Evolutionary conservation across 1,140 invertebrate species (phyloP), one percentile per base, ranked within the genome.

Genomic region (Drosophila insularis): DNA sequence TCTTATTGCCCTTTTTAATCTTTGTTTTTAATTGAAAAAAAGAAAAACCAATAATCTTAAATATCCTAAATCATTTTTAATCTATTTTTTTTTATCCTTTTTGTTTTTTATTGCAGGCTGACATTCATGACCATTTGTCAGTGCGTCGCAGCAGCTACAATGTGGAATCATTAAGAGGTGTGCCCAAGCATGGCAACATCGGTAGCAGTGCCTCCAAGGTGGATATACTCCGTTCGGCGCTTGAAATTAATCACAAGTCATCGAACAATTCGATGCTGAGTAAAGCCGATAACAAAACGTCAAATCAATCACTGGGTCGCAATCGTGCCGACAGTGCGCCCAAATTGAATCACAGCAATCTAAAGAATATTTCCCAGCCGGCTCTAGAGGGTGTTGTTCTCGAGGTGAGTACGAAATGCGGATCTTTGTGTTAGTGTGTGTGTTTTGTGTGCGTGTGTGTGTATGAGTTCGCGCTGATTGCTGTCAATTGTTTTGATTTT

Each of bases 141-240:
- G 89, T 90, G 77, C 89, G 91, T 35, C 89, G 91, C 46, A 92
- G 91, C 81, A 92, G 91, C 71, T 92, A 92, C 72, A 92, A 92
- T 63, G 90, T 92, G 55, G 91, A 92, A 53, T 91, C 86, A 27
- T 63, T 89, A 55, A 39, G 80, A 17, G 84, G 86, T 5, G 79
- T 81, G 59, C 84, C 87, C n/a, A 77, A 73, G 50, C 86, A 91
- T 59, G 80, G 84, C 23, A 82, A 89, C 35, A 92, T 92, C 62
- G 93, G 93, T 0, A 94, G 93, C 32, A 94, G 94, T 21, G 93
- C 93, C 8, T 95, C 95, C 13, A 95, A 95, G 81, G 94, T 94
- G 61, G 94, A 95, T 89, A 91, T 95, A 43, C 90, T 95, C 13
- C 93, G 94, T 53, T 95, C 95, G 10, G 93, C 94, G 0, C 80